phyloP scores from a whole-genome alignment of 2,113 vertebrate species.

The Tylochromis polylepis region DNA sequence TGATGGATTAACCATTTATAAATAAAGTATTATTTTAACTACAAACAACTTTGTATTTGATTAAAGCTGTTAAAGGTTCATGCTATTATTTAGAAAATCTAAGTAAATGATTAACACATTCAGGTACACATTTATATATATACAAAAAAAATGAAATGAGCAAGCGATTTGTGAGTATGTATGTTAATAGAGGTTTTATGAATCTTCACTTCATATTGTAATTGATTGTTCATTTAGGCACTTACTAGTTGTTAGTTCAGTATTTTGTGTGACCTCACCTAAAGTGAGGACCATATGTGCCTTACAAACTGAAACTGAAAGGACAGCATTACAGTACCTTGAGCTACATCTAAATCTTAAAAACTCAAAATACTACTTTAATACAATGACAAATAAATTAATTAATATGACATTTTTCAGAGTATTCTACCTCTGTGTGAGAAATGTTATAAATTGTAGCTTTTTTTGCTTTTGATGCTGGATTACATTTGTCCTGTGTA shows the following conservation, averaged over 20 bases:
- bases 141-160: background rate
- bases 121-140: background rate
- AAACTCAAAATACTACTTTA: too few relatives aligned
- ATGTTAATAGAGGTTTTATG: accelerated
- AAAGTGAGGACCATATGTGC: background rate
- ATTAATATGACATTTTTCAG: too few relatives aligned
- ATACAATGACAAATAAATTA: too few relatives aligned
- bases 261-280: background rate
- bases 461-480: too few relatives aligned
- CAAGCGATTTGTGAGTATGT: background rate
- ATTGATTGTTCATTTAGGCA: background rate
- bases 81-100: background rate
- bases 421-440: too few relatives aligned
- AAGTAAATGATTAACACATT: background rate
- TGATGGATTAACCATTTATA: background rate
- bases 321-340: background rate
- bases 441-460: too few relatives aligned
- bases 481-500: too few relatives aligned
- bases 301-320: background rate
- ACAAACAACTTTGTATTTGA: accelerated
- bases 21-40: too few relatives aligned
- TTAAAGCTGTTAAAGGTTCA: background rate
- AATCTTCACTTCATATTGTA: background rate
- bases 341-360: too few relatives aligned
- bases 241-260: background rate